Evolutionary conservation across 2,888 invertebrate species (phyloP).

Genomic region (Mycogona germanica): DNA sequence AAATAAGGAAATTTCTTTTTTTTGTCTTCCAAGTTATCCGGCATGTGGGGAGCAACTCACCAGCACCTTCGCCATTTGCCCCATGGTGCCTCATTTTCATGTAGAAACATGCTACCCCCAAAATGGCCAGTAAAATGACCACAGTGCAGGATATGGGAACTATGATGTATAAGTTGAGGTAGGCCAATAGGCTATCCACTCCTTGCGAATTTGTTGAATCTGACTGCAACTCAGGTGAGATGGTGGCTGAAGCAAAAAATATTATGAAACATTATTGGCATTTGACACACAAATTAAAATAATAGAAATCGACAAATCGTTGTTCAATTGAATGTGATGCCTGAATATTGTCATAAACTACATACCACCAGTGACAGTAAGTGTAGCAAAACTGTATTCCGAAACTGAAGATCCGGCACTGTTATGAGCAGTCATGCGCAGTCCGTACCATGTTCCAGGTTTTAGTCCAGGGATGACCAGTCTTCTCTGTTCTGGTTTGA

Average conservation of each 20-base stretch:
- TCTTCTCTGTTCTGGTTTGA: constrained; percentile 22
- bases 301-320: neutral
- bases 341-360: neutral
- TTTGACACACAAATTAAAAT: neutral
- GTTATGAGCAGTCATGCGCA: constrained; percentile 35
- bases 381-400: constrained; percentile 33
- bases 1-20: too few species aligned
- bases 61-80: too few species aligned
- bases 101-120: constrained; percentile 6
- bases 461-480: constrained; percentile 28
- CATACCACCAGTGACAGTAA: constrained; percentile 33
- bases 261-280: neutral
- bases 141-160: constrained; percentile 6
- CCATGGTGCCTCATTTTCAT: neutral
- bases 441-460: constrained; percentile 34
- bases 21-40: too few species aligned
- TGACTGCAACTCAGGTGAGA: constrained; percentile 7
- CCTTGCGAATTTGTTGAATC: constrained; percentile 2
- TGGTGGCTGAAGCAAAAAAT: constrained; percentile 5
- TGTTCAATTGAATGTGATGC: neutral
- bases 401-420: constrained; percentile 36
- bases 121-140: constrained; percentile 7
- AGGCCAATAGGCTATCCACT: constrained; percentile 3
- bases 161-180: constrained; percentile 13
- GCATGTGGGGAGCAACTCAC: too few species aligned